Base-by-base conservation (phyloP, 2,797 vertebrate genomes). In the Hylomyscus alleni region DNA sequence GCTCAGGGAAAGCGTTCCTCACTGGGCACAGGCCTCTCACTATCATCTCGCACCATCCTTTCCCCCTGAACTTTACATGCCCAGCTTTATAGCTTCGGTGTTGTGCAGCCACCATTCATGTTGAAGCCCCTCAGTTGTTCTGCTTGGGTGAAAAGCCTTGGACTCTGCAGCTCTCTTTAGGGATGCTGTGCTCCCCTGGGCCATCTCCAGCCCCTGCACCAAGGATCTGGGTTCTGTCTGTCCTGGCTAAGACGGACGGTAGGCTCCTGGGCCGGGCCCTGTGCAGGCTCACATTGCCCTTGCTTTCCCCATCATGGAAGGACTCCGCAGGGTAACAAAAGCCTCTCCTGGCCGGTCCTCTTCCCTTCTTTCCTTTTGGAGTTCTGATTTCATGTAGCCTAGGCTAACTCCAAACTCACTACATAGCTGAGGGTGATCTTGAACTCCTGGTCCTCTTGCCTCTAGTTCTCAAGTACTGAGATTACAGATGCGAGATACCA, bases 21-120 rank as follows among this genome's bases (percentile, higher is more conserved):
- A 99, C 67, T 0, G 98, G 98, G 90, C 98, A 98, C 98, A 99
- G 98, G 98, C 99, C 99, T 9, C 99, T 99, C 91, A 99, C 99
- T 54, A 99, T 98, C 0, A 98, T 98, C 95, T 98, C 99, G 72
- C 99, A 96, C 94, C 98, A 99, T 0, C 95, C 99, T 96, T 98
- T 98, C 0, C 99, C 99, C 82, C 98, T 98, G 98, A 98, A 98
- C 96, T 98, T 98, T 99, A 98, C 90, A 98, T 98, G 0, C 99
- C 98, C 88, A 98, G 97, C 95, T 99, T 99, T 93, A 99, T 99
- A 56, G 98, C 98, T 94, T 99, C 99, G 44, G 99, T 99, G 98
- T 99, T 85, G 82, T 34, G 40, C 29, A 7, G 62, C 5, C 40
- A 8, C 44, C 29, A 22, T 44, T 34, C 37, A 20, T 15, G 80